Conservation (phyloP, 2,113 vertebrate species). For the Scartelaos histophorus region DNA sequence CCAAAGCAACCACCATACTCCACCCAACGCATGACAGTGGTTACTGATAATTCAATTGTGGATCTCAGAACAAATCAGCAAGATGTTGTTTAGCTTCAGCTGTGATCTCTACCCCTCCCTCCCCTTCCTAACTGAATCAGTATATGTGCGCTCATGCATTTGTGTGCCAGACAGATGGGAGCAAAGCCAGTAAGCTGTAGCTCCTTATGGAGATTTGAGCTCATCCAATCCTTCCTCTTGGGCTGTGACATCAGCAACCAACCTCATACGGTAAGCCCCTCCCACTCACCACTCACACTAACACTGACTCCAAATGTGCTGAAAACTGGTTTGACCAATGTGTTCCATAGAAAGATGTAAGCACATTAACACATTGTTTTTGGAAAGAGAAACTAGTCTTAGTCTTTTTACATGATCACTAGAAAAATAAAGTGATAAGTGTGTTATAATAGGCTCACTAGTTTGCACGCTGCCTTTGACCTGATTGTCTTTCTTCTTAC, state of each 20-base stretch:
- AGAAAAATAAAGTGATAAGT: background rate
- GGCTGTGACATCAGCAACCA: constrained; percentile 21
- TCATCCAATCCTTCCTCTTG: constrained; percentile 58
- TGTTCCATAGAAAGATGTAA: background rate
- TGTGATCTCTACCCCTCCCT: no score
- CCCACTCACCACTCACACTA: constrained; percentile 5
- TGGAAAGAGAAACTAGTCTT: background rate
- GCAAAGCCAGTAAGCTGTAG: constrained; percentile 62
- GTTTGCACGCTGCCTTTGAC: background rate
- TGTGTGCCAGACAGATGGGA: constrained; percentile 53
- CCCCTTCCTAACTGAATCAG: background rate
- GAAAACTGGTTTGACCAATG: background rate
- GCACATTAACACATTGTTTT: background rate
- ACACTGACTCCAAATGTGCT: background rate
- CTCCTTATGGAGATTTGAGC: constrained; percentile 57
- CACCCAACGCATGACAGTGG: constrained; percentile 68
- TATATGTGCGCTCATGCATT: background rate
- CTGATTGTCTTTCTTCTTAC: background rate
- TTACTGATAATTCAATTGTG: constrained; percentile 70
- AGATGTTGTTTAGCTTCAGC: constrained; percentile 36
- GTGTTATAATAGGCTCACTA: background rate
- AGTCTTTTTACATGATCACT: background rate
- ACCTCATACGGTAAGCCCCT: constrained; percentile 4
- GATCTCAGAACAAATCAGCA: constrained; percentile 26
- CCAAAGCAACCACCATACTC: constrained; percentile 55